Conservation (phyloP, 2,888 invertebrate species). For the Caenorhabditis doughertyi region DNA sequence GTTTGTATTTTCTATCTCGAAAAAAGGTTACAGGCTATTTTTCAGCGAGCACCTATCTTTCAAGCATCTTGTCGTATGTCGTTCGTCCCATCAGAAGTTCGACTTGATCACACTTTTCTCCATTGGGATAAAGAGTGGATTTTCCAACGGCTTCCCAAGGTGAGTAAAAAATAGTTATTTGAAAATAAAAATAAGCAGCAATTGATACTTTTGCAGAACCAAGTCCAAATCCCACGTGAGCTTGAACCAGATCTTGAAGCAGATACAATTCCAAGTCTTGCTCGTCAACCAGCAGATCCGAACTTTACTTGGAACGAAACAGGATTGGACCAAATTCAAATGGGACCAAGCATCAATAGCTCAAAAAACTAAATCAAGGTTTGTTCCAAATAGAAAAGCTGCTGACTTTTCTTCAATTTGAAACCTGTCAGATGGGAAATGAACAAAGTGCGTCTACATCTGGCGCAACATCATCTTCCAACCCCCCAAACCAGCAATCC, state of each 20-base stretch:
- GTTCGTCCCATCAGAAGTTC: slow-evolving; percentile 69
- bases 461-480: slow-evolving; percentile 12
- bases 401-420: neutral
- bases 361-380: slow-evolving; percentile 38
- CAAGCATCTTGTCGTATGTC: slow-evolving; percentile 57
- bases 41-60: neutral
- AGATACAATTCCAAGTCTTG: slow-evolving; percentile 71
- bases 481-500: slow-evolving; percentile 50
- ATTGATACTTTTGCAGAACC: slow-evolving; percentile 66
- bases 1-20: too few species aligned
- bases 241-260: slow-evolving; percentile 75
- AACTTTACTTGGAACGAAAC: slow-evolving; percentile 69
- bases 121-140: slow-evolving; percentile 74
- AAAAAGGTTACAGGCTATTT: too few species aligned
- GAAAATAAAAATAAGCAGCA: neutral
- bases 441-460: slow-evolving; percentile 67
- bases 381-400: neutral
- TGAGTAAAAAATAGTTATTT: neutral
- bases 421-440: slow-evolving; percentile 69
- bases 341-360: slow-evolving; percentile 60
- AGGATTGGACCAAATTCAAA: slow-evolving; percentile 70
- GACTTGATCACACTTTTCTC: slow-evolving; percentile 65
- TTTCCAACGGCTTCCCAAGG: slow-evolving; percentile 71
- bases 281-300: slow-evolving; percentile 58
- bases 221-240: slow-evolving; percentile 72